phyloP scores from a whole-genome alignment of 2,888 invertebrate species.

The Neocrepidodera transversa region DNA sequence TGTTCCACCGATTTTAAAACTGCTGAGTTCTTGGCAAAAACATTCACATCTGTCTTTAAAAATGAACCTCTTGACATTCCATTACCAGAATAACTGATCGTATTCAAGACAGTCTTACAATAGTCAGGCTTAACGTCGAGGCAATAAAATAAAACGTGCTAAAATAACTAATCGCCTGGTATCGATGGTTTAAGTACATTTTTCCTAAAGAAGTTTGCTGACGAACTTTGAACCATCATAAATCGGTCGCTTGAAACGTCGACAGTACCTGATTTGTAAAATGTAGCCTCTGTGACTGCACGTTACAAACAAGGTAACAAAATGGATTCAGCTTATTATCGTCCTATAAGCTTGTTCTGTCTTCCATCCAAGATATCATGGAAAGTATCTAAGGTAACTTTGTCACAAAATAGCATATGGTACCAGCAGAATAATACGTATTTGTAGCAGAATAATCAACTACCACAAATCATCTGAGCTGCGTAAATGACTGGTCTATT shows the following conservation, averaged over 20 bases:
- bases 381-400: neutral
- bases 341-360: constrained; percentile 5
- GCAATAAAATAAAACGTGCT: neutral
- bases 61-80: neutral
- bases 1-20: neutral
- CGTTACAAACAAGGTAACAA: constrained; percentile 6
- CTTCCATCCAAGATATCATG: neutral
- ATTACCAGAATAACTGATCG: no score
- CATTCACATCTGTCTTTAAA: neutral
- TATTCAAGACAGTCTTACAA: neutral
- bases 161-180: constrained; percentile 1
- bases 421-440: constrained; percentile 10
- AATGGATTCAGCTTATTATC: constrained; percentile 2
- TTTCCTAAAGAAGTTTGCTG: constrained; percentile 3
- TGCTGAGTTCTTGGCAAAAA: neutral
- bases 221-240: neutral
- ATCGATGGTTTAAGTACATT: constrained; percentile 1
- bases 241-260: neutral
- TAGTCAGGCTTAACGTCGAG: neutral
- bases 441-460: constrained; percentile 19
- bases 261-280: constrained; percentile 4
- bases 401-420: neutral
- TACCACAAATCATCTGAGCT: constrained; percentile 9
- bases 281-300: constrained; percentile 2
- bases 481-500: constrained; percentile 9